Percentiles rank a stretch among this genome's conserved stretches.
Evolutionary conservation across 2,888 invertebrate genomes (phyloP).

Genomic region (Yponomeuta malinellus): DNA sequence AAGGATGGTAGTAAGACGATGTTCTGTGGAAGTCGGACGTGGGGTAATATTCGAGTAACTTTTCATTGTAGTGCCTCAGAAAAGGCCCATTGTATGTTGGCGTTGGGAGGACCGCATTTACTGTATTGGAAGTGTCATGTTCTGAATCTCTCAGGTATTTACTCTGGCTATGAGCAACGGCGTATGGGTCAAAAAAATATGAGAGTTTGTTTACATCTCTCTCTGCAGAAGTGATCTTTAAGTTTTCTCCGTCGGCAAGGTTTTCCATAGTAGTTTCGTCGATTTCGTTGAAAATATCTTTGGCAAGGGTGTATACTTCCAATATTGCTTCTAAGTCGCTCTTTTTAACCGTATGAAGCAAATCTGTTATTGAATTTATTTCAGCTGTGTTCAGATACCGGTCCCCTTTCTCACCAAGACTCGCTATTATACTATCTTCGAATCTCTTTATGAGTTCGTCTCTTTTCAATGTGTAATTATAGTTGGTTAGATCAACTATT

Average conservation of each 20-base stretch:
- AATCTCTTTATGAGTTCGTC: neutral
- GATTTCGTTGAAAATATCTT: slow-evolving; percentile 60
- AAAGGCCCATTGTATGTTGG: neutral
- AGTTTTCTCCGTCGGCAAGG: neutral
- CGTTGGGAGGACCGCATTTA: neutral
- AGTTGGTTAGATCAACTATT: neutral
- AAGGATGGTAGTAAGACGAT: neutral
- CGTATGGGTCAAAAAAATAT: neutral
- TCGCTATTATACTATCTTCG: slow-evolving; percentile 1
- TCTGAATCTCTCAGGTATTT: neutral
- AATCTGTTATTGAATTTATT: slow-evolving; percentile 47
- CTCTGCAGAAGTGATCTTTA: neutral
- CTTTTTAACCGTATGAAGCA: slow-evolving; percentile 54
- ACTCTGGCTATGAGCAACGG: neutral
- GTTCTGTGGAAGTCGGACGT: neutral
- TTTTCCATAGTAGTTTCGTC: slow-evolving; percentile 21
- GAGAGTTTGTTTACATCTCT: neutral
- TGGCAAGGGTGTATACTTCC: slow-evolving; percentile 60
- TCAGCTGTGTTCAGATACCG: slow-evolving; percentile 54
- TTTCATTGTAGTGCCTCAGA: neutral
- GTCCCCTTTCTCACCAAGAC: slow-evolving; percentile 27
- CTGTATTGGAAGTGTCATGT: neutral
- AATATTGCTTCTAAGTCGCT: slow-evolving; percentile 62
- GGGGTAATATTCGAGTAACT: neutral
- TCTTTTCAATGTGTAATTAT: neutral